A percentile compares a stretch with the other conserved stretches of the same genome.
Evolutionary conservation across 2,113 vertebrate genomes (phyloP).

Genomic region (Physeter macrocephalus): DNA sequence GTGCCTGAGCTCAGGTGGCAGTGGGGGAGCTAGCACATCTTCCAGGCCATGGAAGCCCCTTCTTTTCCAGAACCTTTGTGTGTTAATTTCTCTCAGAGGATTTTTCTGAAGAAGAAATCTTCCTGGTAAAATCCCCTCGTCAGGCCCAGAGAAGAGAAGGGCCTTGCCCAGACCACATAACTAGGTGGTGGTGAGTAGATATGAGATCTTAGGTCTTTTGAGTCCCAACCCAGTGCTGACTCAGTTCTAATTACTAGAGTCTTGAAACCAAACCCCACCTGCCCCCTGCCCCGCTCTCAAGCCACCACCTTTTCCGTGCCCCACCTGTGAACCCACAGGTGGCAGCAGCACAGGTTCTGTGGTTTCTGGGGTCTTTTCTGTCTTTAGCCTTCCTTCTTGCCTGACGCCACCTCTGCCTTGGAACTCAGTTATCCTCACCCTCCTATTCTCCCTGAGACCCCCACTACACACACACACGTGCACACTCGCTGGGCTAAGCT

Average conservation of each 20-base stretch:
- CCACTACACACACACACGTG: neutral
- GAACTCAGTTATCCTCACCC: neutral
- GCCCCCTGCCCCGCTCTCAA: neutral
- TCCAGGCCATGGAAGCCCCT: neutral
- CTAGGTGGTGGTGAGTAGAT: neutral
- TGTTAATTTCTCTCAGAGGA: neutral
- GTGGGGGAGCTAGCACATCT: neutral
- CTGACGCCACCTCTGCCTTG: neutral
- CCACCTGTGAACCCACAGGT: neutral
- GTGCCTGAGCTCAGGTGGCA: neutral
- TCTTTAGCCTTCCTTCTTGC: neutral
- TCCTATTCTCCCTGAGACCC: neutral
- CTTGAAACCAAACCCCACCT: neutral
- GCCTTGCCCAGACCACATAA: neutral
- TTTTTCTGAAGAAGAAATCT: neutral
- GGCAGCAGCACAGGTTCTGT: too few relatives aligned
- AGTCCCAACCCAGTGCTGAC: neutral
- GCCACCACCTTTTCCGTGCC: neutral
- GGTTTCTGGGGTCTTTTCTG: neutral
- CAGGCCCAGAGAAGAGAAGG: neutral
- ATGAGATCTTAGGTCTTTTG: neutral
- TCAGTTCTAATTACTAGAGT: neutral
- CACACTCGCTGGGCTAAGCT: neutral
- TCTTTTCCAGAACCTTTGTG: neutral
- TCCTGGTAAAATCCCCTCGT: neutral